phyloP scores from a whole-genome alignment of 2,113 vertebrate genomes.

The Muscicapa adusta region DNA sequence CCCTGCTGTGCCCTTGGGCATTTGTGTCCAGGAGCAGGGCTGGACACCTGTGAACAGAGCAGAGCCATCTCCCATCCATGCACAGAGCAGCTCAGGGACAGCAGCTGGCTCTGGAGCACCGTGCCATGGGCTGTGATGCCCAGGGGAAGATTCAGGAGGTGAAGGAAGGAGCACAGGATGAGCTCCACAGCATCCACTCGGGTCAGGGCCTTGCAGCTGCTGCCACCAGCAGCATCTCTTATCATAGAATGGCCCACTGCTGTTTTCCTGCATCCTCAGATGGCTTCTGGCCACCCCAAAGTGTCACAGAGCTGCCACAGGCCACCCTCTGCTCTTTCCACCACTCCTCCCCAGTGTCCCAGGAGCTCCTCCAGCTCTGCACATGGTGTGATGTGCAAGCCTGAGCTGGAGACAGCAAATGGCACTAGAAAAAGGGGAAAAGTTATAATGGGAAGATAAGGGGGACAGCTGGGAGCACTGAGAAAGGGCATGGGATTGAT shows the following conservation, averaged over 20 bases:
- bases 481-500: background rate
- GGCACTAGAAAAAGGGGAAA: background rate
- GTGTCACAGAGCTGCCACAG: background rate
- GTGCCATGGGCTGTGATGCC: rapidly evolving
- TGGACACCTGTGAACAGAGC: too few species aligned
- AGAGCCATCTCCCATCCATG: rapidly evolving
- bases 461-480: background rate
- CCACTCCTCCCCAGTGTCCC: background rate
- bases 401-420: background rate
- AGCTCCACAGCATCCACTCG: background rate
- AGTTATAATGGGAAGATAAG: background rate
- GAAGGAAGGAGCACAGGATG: background rate
- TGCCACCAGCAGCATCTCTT: background rate
- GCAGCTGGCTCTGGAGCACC: background rate
- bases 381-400: background rate
- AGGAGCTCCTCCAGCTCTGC: background rate
- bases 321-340: background rate
- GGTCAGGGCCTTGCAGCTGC: background rate
- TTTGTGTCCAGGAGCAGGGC: background rate
- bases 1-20: background rate
- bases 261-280: background rate
- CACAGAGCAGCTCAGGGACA: rapidly evolving
- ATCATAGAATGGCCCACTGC: rapidly evolving
- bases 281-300: background rate
- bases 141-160: rapidly evolving